Conservation (phyloP, 2,797 vertebrate genomes). For the Dendrocincla tyrannina region DNA sequence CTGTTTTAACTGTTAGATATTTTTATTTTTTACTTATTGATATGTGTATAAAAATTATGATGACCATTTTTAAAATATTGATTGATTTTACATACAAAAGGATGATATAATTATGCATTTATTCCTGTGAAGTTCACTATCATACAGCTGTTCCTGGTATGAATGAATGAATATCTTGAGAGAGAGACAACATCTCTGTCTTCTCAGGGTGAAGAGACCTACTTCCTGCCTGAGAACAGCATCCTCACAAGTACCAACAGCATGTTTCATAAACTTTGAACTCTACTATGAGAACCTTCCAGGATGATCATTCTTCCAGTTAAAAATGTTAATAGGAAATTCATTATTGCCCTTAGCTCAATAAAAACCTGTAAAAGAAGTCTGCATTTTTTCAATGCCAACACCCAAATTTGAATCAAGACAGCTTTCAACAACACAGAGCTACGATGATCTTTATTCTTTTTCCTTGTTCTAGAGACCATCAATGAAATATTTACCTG, state of each 20-base stretch:
- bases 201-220: background rate
- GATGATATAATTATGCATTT: background rate
- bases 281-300: background rate
- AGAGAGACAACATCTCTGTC: background rate
- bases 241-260: background rate
- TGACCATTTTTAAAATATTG: background rate
- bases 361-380: background rate
- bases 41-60: background rate
- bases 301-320: background rate
- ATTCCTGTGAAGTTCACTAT: background rate
- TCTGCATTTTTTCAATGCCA: background rate
- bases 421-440: background rate
- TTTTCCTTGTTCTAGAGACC: background rate
- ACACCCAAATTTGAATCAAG: background rate
- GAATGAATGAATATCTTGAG: background rate
- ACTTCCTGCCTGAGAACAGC: background rate
- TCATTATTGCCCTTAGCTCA: background rate
- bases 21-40: background rate
- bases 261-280: background rate
- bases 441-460: background rate
- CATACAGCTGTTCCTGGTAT: background rate
- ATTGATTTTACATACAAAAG: background rate
- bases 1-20: background rate
- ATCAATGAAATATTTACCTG: conserved; percentile 79
- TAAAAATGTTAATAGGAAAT: background rate